These are phyloP conservation scores for Lycaena phlaeas DNA, from an alignment of 2,888 invertebrate genomes.

Conservation along the genomic window DNA sequence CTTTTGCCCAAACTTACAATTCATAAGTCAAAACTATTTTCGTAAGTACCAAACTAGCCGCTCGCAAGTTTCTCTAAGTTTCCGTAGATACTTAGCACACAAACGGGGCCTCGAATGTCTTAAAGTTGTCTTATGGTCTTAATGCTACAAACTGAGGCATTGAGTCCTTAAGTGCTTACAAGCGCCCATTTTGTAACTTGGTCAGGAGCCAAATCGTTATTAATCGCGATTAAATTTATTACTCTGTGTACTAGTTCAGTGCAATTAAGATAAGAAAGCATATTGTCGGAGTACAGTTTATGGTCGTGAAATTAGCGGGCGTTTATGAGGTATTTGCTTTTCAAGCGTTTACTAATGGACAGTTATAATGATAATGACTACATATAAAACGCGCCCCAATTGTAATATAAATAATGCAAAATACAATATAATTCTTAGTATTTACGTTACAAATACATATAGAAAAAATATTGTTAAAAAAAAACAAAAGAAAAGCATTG, in stretches of 20 bases:
- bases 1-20: neutral
- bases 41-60: constrained; percentile 9
- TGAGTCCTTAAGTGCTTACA: constrained; percentile 32
- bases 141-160: constrained; percentile 33
- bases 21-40: constrained; percentile 5
- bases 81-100: constrained; percentile 3
- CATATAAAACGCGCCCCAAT: too few relatives aligned
- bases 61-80: constrained; percentile 5
- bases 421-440: too few relatives aligned
- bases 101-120: constrained; percentile 23
- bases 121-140: constrained; percentile 38
- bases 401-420: too few relatives aligned
- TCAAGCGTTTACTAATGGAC: too few relatives aligned
- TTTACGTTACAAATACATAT: too few relatives aligned
- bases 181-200: constrained; percentile 36
- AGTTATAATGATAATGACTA: too few relatives aligned
- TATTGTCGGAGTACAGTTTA: constrained; percentile 13
- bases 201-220: constrained; percentile 42
- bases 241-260: neutral
- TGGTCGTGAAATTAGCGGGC: neutral
- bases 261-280: constrained; percentile 13
- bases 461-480: too few relatives aligned
- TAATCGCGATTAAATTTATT: constrained; percentile 22
- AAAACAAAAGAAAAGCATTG: too few relatives aligned
- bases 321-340: too few relatives aligned